Base-by-base conservation (phyloP, 2,888 invertebrate genomes). In the Polymixis flavicincta region DNA sequence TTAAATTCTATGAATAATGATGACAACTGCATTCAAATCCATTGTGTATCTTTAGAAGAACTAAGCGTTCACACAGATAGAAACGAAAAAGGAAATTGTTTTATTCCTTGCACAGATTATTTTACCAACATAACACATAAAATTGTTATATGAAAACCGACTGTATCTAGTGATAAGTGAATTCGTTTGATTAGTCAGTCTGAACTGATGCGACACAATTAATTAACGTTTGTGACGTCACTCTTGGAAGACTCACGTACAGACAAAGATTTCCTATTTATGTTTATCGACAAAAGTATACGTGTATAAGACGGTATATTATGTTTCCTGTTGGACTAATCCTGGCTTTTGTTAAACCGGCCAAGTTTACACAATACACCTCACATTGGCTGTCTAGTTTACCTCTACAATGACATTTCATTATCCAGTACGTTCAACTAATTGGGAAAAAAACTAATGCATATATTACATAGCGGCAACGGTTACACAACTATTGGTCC, bases 371-470 rank as follows among this genome's bases (percentile, higher is more conserved):
- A 28, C n/a, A n/a, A 60, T 22, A 54, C 14, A 52, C 42, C 25
- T 45, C 25, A 17, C 13, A 19, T 52, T 0, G 14, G 32, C 14
- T 32, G 17, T 13, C 52, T 52, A 32, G 22, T 25, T 17, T 4
- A 2, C 28, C 14, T 25, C 14, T 45, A 8, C n/a, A 14, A 60
- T 22, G 28, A 13, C 13, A 22, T 50, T 19, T 22, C 1, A 0
- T 14, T 6, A 55, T 54, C 25, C 22, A 32, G 32, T 52, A 5
- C 22, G n/a, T 11, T 55, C 9, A 8, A 45, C 32, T 55, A 68
- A 75, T 81, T 76, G 14, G 1, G 37, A 25, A 48, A 28, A 54
- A n/a, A 76, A 50, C 37, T 42, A 78, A 75, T 75, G 55, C 32
- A 57, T 75, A 75, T 22, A 68, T 75, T 64, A 81, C 32, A 45